Conservation (phyloP, 2,797 vertebrate genomes). For the Coracias cyanogaster region DNA sequence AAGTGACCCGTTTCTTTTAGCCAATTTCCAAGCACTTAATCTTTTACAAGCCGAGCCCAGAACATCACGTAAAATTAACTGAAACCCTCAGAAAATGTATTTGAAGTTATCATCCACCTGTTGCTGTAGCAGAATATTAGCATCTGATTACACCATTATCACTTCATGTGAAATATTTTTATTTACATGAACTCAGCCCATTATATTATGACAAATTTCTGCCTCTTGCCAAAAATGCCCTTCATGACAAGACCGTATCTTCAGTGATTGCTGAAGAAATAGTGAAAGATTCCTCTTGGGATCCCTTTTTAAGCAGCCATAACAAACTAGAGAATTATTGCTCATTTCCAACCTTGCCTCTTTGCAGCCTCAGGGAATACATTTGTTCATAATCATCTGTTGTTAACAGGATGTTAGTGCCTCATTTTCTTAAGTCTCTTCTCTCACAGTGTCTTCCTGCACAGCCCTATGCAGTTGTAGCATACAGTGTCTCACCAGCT, state of each 20-base stretch:
- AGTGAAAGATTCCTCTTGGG: not conserved
- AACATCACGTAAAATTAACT: not conserved
- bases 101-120: not conserved
- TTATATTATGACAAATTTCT: not conserved
- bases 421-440: not conserved
- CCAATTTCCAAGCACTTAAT: not conserved
- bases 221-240: not conserved
- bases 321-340: not conserved
- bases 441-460: not conserved
- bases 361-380: not conserved
- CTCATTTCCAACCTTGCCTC: not conserved
- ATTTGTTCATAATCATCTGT: not conserved
- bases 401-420: not conserved
- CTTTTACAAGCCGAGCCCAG: not conserved
- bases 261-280: not conserved
- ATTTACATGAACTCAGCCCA: not conserved
- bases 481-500: not conserved
- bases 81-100: not conserved
- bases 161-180: not conserved
- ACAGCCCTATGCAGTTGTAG: not conserved
- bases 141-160: not conserved
- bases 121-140: not conserved
- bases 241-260: not conserved
- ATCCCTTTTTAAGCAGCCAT: not conserved
- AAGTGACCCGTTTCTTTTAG: not conserved